Percentiles rank a stretch among this genome's conserved stretches.
Conservation (phyloP, 1,140 invertebrate species). For the Oryctes rhinoceros region DNA sequence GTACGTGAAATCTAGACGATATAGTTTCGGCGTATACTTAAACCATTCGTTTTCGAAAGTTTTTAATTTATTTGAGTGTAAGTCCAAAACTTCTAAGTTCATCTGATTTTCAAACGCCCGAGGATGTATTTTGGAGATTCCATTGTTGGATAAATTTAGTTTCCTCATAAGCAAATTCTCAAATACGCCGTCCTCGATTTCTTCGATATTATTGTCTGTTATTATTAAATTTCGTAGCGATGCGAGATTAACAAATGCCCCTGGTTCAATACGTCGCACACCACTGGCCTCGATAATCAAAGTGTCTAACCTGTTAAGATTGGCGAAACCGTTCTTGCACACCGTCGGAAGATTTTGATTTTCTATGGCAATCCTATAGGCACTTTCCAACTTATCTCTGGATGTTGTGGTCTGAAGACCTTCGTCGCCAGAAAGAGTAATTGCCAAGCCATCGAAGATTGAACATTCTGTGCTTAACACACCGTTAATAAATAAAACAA, state of each 20-base stretch:
- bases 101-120: conserved; percentile 35
- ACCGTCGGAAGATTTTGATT: conserved; percentile 8
- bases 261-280: not conserved
- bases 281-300: not conserved
- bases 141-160: conserved; percentile 24
- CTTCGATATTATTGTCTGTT: conserved; percentile 2
- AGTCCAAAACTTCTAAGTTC: conserved; percentile 32
- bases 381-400: not conserved
- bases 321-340: not conserved
- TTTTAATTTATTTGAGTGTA: conserved; percentile 13
- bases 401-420: not conserved
- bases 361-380: not conserved
- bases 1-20: conserved; percentile 1
- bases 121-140: not conserved
- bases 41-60: conserved; percentile 28
- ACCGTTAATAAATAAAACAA: not conserved
- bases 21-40: conserved; percentile 27
- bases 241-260: conserved; percentile 20
- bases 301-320: not conserved
- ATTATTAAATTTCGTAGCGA: conserved; percentile 10
- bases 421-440: not conserved
- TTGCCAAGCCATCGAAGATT: not conserved
- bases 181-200: conserved; percentile 3
- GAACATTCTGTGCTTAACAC: not conserved
- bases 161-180: conserved; percentile 17